Conservation (phyloP, 2,797 vertebrate species). For the Monodelphis domestica region DNA sequence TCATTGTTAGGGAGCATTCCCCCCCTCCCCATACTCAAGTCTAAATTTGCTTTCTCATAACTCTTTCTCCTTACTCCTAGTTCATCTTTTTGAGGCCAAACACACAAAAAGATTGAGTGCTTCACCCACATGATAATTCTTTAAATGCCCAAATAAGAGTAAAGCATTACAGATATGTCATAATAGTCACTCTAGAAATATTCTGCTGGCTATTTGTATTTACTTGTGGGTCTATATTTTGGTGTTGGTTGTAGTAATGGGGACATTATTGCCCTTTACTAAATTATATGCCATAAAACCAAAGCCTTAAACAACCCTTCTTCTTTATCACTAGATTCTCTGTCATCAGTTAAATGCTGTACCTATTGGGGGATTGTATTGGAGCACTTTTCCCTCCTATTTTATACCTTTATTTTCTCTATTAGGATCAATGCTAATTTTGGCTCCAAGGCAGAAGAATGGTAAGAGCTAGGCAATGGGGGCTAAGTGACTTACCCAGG, state of each 20-base stretch:
- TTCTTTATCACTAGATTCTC: constrained; percentile 32
- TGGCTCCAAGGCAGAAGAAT: no score
- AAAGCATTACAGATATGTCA: constrained; percentile 22
- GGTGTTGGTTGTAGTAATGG: background rate
- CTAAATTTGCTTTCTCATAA: no score
- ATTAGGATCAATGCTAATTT: no score
- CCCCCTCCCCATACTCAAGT: no score
- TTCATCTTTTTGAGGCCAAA: no score
- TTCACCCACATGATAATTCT: background rate
- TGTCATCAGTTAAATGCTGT: constrained; percentile 38
- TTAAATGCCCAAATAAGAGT: background rate
- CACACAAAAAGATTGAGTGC: no score
- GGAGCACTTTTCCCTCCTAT: no score
- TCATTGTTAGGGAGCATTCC: no score
- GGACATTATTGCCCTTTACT: background rate
- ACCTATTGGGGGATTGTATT: background rate
- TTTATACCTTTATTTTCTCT: no score
- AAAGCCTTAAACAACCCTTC: constrained; percentile 20
- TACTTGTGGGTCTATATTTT: constrained; percentile 4
- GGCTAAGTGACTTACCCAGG: no score
- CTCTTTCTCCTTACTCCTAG: no score
- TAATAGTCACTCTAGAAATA: constrained; percentile 20
- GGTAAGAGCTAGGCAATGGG: no score
- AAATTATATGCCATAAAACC: background rate
- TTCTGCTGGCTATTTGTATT: constrained; percentile 42